Evolutionary conservation across 2,888 invertebrate genomes (phyloP).

Genomic region (Lamellibrachia columna): DNA sequence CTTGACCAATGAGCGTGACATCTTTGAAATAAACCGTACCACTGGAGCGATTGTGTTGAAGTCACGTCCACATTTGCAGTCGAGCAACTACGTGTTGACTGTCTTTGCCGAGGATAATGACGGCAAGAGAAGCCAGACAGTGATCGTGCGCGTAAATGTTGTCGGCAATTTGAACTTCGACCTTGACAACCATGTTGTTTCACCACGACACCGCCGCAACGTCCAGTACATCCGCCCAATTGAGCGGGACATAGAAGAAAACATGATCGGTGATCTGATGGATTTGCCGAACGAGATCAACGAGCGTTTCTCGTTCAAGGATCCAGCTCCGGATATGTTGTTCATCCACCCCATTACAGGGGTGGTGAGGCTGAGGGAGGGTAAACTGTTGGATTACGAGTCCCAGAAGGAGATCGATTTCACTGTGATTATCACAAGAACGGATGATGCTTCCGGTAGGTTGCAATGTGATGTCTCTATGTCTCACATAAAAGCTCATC

Average conservation of each 20-base stretch:
- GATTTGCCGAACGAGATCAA: conserved; percentile 32
- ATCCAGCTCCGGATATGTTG: conserved; percentile 35
- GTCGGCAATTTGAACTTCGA: conserved; percentile 22
- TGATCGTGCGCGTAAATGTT: conserved; percentile 32
- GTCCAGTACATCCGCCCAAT: background rate
- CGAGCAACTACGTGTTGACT: conserved; percentile 27
- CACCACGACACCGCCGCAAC: background rate
- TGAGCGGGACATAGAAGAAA: conserved; percentile 35
- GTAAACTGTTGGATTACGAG: conserved; percentile 74
- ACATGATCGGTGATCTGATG: conserved; percentile 27
- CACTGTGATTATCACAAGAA: conserved; percentile 46
- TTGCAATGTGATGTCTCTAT: background rate
- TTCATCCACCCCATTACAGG: conserved; percentile 37
- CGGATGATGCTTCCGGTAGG: conserved; percentile 39
- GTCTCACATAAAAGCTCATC: background rate
- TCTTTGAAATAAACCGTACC: conserved; percentile 33
- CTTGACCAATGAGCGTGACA: conserved; percentile 30
- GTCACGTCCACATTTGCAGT: conserved; percentile 23
- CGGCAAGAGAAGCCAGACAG: conserved; percentile 33
- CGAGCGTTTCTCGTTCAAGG: conserved; percentile 40
- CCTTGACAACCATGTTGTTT: background rate
- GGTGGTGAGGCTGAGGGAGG: conserved; percentile 33
- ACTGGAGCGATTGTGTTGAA: conserved; percentile 32
- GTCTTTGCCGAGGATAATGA: conserved; percentile 34
- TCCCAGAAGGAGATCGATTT: conserved; percentile 70